Conservation (phyloP, 2,113 vertebrate species). For the Pomatorhinus ruficollis region DNA sequence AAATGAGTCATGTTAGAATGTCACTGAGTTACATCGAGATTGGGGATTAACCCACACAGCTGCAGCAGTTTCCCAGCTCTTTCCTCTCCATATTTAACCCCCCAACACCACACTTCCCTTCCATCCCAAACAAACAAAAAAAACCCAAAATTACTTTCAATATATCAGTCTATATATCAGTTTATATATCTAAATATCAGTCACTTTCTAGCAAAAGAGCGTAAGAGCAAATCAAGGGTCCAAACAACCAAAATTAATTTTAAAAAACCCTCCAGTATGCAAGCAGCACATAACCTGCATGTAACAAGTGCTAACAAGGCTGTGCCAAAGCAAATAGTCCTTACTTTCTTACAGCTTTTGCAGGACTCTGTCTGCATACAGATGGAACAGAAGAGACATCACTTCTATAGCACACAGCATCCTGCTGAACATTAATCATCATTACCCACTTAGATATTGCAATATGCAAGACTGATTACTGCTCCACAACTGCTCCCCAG, state of each 20-base stretch:
- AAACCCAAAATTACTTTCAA: fast-evolving
- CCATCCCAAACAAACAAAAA: background rate
- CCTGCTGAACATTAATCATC: conserved; percentile 37
- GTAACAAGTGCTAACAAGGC: background rate
- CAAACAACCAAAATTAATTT: background rate
- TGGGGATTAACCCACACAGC: background rate
- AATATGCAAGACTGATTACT: conserved; percentile 25
- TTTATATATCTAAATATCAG: too few species aligned
- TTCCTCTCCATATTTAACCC: background rate
- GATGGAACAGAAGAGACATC: background rate
- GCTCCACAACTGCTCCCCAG: background rate
- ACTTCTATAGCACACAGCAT: background rate
- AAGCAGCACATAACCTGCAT: background rate
- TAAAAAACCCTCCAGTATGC: background rate
- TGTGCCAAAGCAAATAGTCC: background rate
- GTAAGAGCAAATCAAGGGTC: background rate
- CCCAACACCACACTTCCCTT: background rate
- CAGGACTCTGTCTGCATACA: background rate
- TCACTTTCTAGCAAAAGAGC: background rate
- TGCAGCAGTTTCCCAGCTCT: background rate
- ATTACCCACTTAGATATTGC: conserved; percentile 20
- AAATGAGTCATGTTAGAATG: background rate
- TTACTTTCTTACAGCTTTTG: background rate
- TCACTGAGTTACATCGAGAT: background rate
- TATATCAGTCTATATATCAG: too few species aligned